Evolutionary conservation across 2,113 vertebrate species (phyloP).

Genomic region (Muntiacus muntjak): DNA sequence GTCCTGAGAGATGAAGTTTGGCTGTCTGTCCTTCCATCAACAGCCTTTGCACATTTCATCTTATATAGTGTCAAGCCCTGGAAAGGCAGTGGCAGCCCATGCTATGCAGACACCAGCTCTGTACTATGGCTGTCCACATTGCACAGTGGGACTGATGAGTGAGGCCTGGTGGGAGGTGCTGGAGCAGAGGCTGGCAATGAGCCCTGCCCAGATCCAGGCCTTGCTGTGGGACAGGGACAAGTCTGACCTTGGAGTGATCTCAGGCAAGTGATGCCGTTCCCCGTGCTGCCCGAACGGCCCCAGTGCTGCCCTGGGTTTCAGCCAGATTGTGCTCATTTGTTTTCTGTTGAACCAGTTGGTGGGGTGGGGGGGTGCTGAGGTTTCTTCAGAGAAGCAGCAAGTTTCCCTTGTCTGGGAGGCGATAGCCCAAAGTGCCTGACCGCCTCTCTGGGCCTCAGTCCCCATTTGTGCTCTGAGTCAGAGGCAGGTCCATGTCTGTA

Average conservation of each 20-base stretch:
- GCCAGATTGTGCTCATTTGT: neutral
- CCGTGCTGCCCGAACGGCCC: too few relatives aligned
- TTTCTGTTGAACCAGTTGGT: neutral
- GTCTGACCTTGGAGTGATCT: conserved; percentile 89
- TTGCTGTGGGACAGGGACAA: conserved; percentile 84
- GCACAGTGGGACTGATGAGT: conserved; percentile 86
- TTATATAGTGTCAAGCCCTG: conserved; percentile 87
- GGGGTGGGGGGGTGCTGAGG: too few relatives aligned
- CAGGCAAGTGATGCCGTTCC: conserved; percentile 75
- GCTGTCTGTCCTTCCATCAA: too few relatives aligned
- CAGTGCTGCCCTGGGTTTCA: neutral
- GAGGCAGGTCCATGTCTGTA: neutral
- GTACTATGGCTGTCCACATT: conserved; percentile 87
- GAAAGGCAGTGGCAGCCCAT: conserved; percentile 91
- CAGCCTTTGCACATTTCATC: conserved; percentile 86
- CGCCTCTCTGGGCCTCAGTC: neutral
- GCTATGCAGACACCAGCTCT: conserved; percentile 70
- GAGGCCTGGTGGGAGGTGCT: conserved; percentile 83
- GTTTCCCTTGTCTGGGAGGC: too few relatives aligned
- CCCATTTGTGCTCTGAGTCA: neutral
- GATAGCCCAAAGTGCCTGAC: fast-evolving
- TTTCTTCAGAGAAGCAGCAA: neutral
- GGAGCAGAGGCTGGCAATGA: conserved; percentile 74
- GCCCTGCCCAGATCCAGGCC: conserved; percentile 55
- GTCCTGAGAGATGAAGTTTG: too few relatives aligned